These are phyloP conservation scores for Struthio camelus DNA, from an alignment of 2,113 vertebrate genomes.

Conservation along the genomic window DNA sequence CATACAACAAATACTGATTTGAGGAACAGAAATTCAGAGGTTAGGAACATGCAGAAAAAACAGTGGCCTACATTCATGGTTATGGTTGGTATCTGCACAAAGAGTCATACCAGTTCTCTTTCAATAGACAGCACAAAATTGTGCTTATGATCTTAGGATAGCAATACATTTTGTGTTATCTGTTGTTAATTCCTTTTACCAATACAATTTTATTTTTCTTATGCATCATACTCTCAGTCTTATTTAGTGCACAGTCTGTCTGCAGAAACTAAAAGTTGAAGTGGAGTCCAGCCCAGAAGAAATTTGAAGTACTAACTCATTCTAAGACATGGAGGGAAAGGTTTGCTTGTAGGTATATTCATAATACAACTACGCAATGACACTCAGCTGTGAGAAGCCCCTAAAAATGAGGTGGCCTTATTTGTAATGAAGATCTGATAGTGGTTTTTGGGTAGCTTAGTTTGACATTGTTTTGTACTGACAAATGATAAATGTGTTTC, in stretches of 20 bases:
- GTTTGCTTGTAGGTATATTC: conserved; percentile 21
- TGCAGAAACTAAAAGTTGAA: neutral
- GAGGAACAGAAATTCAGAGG: neutral
- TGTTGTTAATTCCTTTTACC: conserved; percentile 24
- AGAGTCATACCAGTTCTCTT: neutral
- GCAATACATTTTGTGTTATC: neutral
- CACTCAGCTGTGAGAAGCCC: neutral
- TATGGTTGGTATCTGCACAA: neutral
- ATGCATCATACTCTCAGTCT: neutral
- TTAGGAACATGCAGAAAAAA: neutral
- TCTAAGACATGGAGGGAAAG: neutral
- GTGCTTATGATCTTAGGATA: neutral
- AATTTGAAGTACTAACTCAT: conserved; percentile 26
- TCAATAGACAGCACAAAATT: neutral
- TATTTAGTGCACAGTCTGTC: conserved; percentile 12
- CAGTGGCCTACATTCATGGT: neutral
- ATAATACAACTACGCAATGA: neutral
- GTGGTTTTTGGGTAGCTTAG: neutral
- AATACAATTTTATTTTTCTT: neutral
- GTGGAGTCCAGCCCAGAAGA: conserved; percentile 7
- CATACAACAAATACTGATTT: neutral
- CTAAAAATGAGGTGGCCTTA: neutral
- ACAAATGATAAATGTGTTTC: neutral
- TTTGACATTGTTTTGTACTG: neutral
- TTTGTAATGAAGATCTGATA: conserved; percentile 34